Base-by-base conservation (phyloP, 2,113 vertebrate species). In the Baryphthengus martii region DNA sequence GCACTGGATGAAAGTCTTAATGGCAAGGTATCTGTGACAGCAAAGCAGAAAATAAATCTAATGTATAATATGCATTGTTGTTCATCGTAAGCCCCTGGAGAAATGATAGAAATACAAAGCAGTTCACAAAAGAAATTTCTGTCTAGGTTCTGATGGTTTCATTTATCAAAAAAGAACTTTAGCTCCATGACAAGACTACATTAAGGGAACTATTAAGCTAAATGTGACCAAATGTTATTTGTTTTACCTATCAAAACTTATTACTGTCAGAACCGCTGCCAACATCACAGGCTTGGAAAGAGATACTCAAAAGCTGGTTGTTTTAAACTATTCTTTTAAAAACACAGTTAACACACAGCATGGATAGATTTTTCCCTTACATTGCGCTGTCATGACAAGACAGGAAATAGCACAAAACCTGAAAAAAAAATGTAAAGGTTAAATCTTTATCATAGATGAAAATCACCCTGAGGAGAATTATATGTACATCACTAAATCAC, bases 131-230 rank as follows among this genome's bases (percentile, higher is more conserved):
- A 62, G 26, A 90, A 86, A 21, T 49, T 61, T 77, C 65, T 88
- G 29, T 81, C 67, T 83, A 8, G 0, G 14, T 50, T 91, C 56
- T 58, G 29, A 74, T n/a, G 31, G 79, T 86, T 93, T 86, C 61
- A 83, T 75, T 71, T 83, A 37, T 83, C 89, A 95, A 83, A 59
- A 92, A 88, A 72, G 45, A 85, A 83, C 50, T 83, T 85, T 20
- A 83, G 67, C 40, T 93, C 74, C 5, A 8, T 61, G 76, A 94
- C 84, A 94, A 94, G 73, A 40, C 63, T 59, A 62, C 59, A 74
- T 83, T 83, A 88, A 79, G 55, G 42, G 40, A 88, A 73, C 40
- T 77, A 52, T 70, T 63, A 80, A 76, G 35, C 35, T 40, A 89
- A 90, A 88, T 63, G 47, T 77, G 35, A 50, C 40, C 77, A 93